Percentiles rank a stretch among this genome's conserved stretches.
These are phyloP conservation scores for Drosophila fulvimacula DNA, from an alignment of 2,888 invertebrate species.

Conservation along the genomic window DNA sequence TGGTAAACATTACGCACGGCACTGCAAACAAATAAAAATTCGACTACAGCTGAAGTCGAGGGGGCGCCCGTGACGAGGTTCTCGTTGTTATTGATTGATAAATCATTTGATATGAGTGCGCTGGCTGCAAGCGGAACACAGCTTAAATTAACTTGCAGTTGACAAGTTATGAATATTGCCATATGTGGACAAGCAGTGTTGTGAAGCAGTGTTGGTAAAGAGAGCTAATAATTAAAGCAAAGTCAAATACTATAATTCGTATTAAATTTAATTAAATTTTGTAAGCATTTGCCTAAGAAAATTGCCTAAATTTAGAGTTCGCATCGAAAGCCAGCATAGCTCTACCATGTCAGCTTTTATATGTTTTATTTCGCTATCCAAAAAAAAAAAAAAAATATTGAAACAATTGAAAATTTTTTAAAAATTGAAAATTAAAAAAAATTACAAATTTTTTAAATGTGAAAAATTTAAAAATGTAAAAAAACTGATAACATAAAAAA, in stretches of 20 bases:
- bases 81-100: background rate
- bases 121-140: background rate
- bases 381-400: too few relatives aligned
- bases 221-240: fast-evolving
- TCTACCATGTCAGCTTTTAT: too few relatives aligned
- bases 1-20: conserved; percentile 22
- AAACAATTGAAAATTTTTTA: too few relatives aligned
- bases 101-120: background rate
- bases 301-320: too few relatives aligned
- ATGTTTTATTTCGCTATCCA: too few relatives aligned
- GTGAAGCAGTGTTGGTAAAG: background rate
- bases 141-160: background rate
- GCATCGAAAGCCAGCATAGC: too few relatives aligned
- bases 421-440: too few relatives aligned
- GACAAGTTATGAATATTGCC: background rate
- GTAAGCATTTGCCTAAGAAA: too few relatives aligned
- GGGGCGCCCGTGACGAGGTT: background rate
- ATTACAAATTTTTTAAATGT: too few relatives aligned
- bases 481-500: too few relatives aligned
- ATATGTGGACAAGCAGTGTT: background rate
- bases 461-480: too few relatives aligned
- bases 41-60: background rate
- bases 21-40: conserved; percentile 4
- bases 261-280: background rate
- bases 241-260: background rate